Evolutionary conservation across 2,113 vertebrate species (phyloP), one percentile per base, ranked within the genome.

Genomic region (Castor canadensis): DNA sequence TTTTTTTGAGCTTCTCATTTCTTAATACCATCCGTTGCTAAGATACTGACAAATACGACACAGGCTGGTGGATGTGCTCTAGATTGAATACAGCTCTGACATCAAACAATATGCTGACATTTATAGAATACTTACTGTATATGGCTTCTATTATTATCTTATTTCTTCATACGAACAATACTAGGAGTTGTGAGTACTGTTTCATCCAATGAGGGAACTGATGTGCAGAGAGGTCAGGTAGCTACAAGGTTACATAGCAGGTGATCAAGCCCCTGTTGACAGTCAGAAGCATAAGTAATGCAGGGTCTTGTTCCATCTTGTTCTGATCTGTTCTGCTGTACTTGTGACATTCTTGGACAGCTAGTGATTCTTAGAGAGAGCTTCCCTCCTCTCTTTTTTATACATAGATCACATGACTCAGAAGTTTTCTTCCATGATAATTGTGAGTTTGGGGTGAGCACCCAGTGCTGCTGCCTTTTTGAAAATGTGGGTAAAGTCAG

Each of bases 1-100:
- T 80, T 82, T 81, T 81, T 81, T 40, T 89, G 26, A 73, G 49
- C 54, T 81, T 90, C 62, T 93, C 35, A 60, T 89, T 89, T 92
- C 71, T 95, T 49, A 83, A 16, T 45, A 80, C 30, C 60, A 62
- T 69, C 54, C 16, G 54, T 94, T 94, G 94, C 92, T 91, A 89
- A 89, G 87, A 35, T 86, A 82, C 56, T 15, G 54, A 45, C 40
- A 86, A 38, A 82, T 62, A 69, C 6, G 19, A 71, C 54, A 60
- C 6, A 81, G 77, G 43, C 52, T 87, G 26, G 30, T n/a, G n/a
- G 60, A 38, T 93, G 72, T 22, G 80, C 64, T 89, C 67, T 86
- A 30, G 58, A 52, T 9, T 45, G n/a, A 79, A 45, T 38, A 43
- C n/a, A 40, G 16, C 49, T 58, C 80, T 73, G 64, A 87, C 15